phyloP scores from a whole-genome alignment of 2,888 invertebrate species.

The Cenopis cana region DNA sequence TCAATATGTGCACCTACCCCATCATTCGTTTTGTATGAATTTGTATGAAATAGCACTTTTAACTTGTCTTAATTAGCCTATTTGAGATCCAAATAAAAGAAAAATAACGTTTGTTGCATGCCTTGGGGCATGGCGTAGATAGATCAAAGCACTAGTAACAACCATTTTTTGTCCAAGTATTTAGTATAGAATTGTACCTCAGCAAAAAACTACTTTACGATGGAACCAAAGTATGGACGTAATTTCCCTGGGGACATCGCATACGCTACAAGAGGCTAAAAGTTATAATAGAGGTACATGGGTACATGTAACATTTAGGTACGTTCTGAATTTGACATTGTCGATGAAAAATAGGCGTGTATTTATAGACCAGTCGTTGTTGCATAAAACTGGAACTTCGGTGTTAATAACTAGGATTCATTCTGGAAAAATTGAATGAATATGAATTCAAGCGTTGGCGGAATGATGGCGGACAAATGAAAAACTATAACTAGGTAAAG shows the following conservation, averaged over 20 bases:
- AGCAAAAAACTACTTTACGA: conserved; percentile 38
- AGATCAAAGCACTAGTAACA: conserved; percentile 15
- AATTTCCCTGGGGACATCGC: conserved; percentile 40
- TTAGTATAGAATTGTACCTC: conserved; percentile 29
- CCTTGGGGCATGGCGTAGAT: neutral
- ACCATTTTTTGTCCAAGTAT: conserved; percentile 27
- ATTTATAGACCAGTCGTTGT: neutral
- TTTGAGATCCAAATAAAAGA: too few species aligned
- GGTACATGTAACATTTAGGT: conserved; percentile 23
- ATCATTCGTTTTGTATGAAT: neutral
- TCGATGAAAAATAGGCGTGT: conserved; percentile 16
- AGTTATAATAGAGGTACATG: conserved; percentile 35
- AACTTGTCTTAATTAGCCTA: neutral
- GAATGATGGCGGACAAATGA: neutral
- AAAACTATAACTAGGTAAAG: conserved; percentile 1
- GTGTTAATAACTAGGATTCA: too few species aligned
- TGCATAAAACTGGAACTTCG: too few species aligned
- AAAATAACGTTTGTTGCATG: neutral
- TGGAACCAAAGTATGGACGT: conserved; percentile 40
- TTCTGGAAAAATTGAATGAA: too few species aligned
- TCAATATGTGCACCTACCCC: neutral
- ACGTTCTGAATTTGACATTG: conserved; percentile 25
- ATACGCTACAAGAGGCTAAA: conserved; percentile 30
- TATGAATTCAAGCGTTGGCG: neutral
- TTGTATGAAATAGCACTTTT: neutral